Conservation (phyloP, 2,113 vertebrate species). For the Proteles cristata region DNA sequence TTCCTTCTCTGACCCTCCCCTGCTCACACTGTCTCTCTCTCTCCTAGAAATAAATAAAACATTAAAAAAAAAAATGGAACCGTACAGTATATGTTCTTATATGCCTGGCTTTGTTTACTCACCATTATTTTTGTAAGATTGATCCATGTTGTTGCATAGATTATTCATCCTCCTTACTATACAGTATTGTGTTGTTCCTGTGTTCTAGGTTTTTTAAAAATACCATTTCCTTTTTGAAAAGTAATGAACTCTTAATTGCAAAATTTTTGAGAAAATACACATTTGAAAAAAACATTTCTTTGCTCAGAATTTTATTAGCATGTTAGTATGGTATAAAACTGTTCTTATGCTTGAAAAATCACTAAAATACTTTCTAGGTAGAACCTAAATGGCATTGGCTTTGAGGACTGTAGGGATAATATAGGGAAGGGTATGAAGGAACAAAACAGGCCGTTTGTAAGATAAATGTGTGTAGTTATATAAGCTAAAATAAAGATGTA, state of each 20-base stretch:
- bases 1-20: too few relatives aligned
- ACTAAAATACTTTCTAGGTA: not conserved
- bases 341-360: not conserved
- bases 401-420: not conserved
- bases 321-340: not conserved
- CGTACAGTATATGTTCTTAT: not conserved
- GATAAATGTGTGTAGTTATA: not conserved
- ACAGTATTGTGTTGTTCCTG: not conserved
- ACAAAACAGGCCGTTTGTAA: not conserved
- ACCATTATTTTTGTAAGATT: slow-evolving; percentile 5
- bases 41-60: too few relatives aligned
- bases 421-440: not conserved
- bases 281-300: not conserved
- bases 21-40: too few relatives aligned
- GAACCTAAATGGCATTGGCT: not conserved
- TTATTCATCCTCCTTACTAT: not conserved
- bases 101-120: not conserved
- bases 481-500: not conserved
- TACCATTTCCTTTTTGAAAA: not conserved
- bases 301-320: slow-evolving; percentile 21
- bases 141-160: not conserved
- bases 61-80: not conserved
- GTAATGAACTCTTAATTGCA: not conserved
- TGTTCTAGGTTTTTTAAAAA: not conserved
- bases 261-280: not conserved